Conservation (phyloP, 2,888 invertebrate species). For the Perizoma flavofasciatum region DNA sequence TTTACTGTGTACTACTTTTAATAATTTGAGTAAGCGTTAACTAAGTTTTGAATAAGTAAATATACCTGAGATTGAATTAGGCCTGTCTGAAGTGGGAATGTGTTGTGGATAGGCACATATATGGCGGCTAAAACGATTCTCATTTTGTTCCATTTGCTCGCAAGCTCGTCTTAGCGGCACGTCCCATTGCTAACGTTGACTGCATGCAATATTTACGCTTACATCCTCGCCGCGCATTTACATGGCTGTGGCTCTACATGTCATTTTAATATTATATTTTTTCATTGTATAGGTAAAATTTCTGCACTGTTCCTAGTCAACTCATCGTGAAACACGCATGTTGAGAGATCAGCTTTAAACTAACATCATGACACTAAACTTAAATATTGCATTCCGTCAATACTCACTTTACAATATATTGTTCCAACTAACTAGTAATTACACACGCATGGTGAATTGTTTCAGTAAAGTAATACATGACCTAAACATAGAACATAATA, state of each 20-base stretch:
- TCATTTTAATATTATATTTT: conserved; percentile 62
- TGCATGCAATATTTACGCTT: conserved; percentile 84
- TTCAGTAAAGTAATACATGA: conserved; percentile 24
- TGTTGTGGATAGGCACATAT: conserved; percentile 57
- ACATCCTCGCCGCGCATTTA: conserved; percentile 64
- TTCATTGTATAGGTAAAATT: conserved; percentile 60
- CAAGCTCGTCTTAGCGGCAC: conserved; percentile 76
- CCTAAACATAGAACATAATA: conserved; percentile 25
- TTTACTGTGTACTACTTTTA: conserved; percentile 38
- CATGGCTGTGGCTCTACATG: conserved; percentile 64
- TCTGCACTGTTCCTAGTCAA: conserved; percentile 58
- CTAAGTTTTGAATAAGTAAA: conserved; percentile 44
- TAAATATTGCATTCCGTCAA: conserved; percentile 84
- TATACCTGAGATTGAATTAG: conserved; percentile 41
- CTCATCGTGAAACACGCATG: conserved; percentile 66
- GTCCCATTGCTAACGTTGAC: conserved; percentile 79
- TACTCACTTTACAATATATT: conserved; percentile 58
- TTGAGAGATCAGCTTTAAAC: conserved; percentile 59
- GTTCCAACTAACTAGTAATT: conserved; percentile 5
- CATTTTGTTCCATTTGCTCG: conserved; percentile 70
- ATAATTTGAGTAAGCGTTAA: conserved; percentile 42
- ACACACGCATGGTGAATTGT: conserved; percentile 64
- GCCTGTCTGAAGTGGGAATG: conserved; percentile 44
- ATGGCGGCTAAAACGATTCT: conserved; percentile 61
- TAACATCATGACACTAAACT: conserved; percentile 61